Conservation (phyloP, 1,140 invertebrate species). For the Megalopta genalis region DNA sequence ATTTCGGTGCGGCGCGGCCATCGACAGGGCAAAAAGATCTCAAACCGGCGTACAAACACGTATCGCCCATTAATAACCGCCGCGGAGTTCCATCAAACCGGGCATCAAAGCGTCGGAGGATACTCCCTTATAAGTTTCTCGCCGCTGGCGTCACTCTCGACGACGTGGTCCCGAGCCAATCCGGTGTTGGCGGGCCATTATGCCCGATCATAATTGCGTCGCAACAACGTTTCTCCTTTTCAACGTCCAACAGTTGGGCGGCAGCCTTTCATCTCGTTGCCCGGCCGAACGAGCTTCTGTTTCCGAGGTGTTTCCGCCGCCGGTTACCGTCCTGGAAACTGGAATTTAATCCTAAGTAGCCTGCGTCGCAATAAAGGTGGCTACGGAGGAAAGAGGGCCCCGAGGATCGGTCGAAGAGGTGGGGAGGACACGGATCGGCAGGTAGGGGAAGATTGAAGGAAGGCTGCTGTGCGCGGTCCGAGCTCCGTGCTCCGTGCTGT, state of each 20-base stretch:
- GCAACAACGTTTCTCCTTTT: conserved; percentile 70
- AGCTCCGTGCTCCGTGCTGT: no score
- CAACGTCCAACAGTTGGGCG: conserved; percentile 61
- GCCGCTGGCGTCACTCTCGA: conserved; percentile 31
- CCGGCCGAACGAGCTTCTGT: conserved; percentile 73
- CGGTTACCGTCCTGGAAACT: conserved; percentile 75
- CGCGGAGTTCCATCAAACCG: not conserved
- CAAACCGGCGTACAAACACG: not conserved
- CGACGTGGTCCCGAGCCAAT: conserved; percentile 60
- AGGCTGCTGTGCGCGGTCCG: no score
- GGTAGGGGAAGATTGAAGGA: conserved; percentile 9
- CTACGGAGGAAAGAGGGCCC: conserved; percentile 1
- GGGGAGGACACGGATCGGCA: not conserved
- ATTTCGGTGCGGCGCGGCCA: no score
- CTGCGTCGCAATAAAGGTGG: conserved; percentile 64
- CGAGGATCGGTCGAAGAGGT: not conserved
- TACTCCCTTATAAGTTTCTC: conserved; percentile 28
- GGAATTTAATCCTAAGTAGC: conserved; percentile 74
- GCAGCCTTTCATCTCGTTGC: conserved; percentile 72
- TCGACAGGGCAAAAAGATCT: not conserved
- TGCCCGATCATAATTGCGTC: conserved; percentile 73
- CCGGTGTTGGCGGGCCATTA: conserved; percentile 71
- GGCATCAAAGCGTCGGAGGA: not conserved
- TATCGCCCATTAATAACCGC: not conserved
- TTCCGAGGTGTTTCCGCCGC: conserved; percentile 76